Evolutionary conservation across 2,797 vertebrate species (phyloP).

Genomic region (Anabacerthia variegaticeps): DNA sequence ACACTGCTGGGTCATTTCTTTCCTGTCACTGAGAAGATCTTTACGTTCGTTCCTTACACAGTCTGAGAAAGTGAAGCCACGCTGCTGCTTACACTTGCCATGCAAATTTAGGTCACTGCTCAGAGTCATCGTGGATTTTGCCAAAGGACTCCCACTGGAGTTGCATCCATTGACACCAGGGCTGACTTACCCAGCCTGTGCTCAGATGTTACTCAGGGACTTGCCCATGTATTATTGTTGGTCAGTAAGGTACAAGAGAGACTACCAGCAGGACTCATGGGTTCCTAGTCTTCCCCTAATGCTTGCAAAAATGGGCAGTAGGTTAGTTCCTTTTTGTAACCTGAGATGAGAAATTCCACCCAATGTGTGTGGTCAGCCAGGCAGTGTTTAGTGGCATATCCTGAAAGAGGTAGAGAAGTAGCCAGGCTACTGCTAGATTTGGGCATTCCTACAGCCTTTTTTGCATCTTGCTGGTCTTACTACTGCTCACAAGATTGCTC

Average conservation of each 20-base stretch:
- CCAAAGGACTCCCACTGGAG: neutral
- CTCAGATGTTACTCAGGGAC: neutral
- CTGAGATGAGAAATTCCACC: neutral
- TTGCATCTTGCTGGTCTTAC: neutral
- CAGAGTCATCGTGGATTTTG: neutral
- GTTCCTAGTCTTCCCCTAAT: neutral
- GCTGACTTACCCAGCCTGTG: neutral
- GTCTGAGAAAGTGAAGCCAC: neutral
- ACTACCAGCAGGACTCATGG: neutral
- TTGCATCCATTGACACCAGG: neutral
- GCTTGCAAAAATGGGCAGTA: neutral
- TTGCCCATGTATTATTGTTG: neutral
- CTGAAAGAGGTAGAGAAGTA: neutral
- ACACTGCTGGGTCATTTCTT: neutral
- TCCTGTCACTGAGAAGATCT: neutral
- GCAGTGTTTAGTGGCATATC: neutral
- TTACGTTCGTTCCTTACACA: neutral
- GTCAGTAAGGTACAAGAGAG: neutral
- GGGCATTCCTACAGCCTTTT: neutral
- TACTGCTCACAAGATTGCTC: neutral
- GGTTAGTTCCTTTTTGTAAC: neutral
- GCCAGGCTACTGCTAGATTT: neutral
- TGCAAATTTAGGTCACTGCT: neutral
- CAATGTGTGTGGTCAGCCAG: rapidly evolving
- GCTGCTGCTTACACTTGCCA: neutral